Evolutionary conservation across 2,888 invertebrate species (phyloP).

Genomic region (Pharmacophagus antenor): DNA sequence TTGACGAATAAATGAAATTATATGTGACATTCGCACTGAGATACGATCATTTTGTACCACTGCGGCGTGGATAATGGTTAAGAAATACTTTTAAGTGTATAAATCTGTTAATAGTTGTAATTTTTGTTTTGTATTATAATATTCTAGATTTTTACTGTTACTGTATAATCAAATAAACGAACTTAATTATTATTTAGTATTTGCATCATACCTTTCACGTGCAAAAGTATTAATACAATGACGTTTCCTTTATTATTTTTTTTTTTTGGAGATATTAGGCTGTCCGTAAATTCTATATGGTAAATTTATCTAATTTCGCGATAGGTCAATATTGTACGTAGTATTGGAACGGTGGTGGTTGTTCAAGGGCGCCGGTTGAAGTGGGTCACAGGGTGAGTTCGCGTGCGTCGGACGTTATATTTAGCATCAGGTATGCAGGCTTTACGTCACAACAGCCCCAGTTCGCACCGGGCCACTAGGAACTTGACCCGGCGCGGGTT

Average conservation of each 20-base stretch:
- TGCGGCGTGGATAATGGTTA: too few species aligned
- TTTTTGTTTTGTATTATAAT: too few species aligned
- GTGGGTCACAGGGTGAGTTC: slow-evolving; percentile 54
- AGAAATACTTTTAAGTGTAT: too few species aligned
- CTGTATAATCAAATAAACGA: too few species aligned
- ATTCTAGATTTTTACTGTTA: too few species aligned
- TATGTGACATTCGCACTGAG: too few species aligned
- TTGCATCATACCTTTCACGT: too few species aligned
- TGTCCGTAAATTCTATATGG: neutral
- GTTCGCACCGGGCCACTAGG: slow-evolving; percentile 40
- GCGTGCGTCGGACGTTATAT: slow-evolving; percentile 47
- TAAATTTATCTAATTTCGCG: slow-evolving; percentile 6
- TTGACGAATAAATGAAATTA: too few species aligned
- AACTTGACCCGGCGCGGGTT: slow-evolving; percentile 47
- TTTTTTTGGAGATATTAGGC: neutral
- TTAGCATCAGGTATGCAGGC: slow-evolving; percentile 52
- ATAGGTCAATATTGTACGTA: neutral
- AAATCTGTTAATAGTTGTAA: too few species aligned
- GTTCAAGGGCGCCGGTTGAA: slow-evolving; percentile 35
- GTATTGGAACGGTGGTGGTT: neutral
- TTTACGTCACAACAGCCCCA: slow-evolving; percentile 60
- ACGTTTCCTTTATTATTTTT: neutral
- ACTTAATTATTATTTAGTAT: too few species aligned
- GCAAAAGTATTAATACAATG: too few species aligned
- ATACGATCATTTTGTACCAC: too few species aligned